phyloP scores from a whole-genome alignment of 2,797 vertebrate species.

The Sebastes aleutianus region DNA sequence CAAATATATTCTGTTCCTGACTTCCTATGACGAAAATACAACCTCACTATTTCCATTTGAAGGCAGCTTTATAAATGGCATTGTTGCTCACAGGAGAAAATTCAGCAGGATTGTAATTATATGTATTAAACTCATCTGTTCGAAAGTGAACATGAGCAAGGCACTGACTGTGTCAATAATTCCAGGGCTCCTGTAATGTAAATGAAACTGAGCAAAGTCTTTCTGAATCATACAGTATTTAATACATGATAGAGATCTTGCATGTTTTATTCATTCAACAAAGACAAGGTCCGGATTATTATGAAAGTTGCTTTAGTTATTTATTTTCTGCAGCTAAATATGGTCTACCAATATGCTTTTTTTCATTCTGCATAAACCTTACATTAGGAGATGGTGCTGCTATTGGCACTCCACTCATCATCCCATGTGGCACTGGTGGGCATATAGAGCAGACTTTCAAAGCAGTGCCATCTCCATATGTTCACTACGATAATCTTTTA shows the following conservation, averaged over 20 bases:
- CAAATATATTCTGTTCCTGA: background rate
- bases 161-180: background rate
- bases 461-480: conserved; percentile 92
- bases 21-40: background rate
- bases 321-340: conserved; percentile 20
- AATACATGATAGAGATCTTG: background rate
- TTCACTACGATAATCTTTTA: conserved; percentile 92
- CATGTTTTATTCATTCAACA: conserved; percentile 24
- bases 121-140: background rate
- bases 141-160: background rate
- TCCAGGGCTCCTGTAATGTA: background rate
- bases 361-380: conserved; percentile 33
- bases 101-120: background rate
- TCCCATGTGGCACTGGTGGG: conserved; percentile 77
- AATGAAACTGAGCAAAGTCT: background rate
- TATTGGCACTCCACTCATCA: conserved; percentile 64
- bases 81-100: background rate
- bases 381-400: conserved; percentile 8
- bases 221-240: background rate
- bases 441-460: conserved; percentile 86
- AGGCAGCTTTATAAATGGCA: background rate
- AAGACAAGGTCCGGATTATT: conserved; percentile 2
- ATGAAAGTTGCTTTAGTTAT: conserved; percentile 1
- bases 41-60: background rate
- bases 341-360: conserved; percentile 2